Evolutionary conservation across 2,113 vertebrate genomes (phyloP).

Genomic region (Cyphomyrus discorhynchus): DNA sequence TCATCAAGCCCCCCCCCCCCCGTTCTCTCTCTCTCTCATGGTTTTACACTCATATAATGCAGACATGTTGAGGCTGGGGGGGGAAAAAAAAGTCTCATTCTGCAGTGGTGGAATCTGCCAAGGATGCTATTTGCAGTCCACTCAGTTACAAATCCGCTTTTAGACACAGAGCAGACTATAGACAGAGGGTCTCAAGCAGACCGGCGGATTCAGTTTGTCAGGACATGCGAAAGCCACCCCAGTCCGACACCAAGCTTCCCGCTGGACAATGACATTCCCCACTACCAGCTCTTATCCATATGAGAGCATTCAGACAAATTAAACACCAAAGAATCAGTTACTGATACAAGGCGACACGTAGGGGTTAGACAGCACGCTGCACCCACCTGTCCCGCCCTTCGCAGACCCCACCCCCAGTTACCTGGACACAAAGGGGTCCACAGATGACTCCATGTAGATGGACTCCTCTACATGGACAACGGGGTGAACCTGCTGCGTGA

Average conservation of each 20-base stretch:
- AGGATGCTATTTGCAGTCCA: not conserved
- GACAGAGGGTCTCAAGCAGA: not conserved
- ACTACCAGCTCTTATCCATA: not conserved
- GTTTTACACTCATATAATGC: not conserved
- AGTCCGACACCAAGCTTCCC: not conserved
- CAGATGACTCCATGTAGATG: slow-evolving; percentile 80
- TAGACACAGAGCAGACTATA: not conserved
- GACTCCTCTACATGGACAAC: slow-evolving; percentile 73
- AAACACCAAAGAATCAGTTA: not conserved
- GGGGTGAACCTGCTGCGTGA: slow-evolving; percentile 74
- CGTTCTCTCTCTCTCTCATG: not conserved
- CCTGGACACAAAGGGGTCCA: slow-evolving; percentile 69
- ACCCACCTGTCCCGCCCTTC: not conserved
- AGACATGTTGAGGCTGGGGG: not conserved
- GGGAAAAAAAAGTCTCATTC: not conserved
- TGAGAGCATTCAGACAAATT: not conserved
- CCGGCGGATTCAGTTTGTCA: not conserved
- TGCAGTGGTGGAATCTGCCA: not conserved
- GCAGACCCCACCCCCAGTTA: slow-evolving; percentile 54
- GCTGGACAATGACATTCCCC: not conserved
- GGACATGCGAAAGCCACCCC: not conserved
- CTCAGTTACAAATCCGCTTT: not conserved
- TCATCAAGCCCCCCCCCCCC: not conserved
- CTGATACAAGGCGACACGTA: not conserved
- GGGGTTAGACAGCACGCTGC: not conserved